Conservation (phyloP, 2,113 vertebrate species). For the Tautogolabrus adspersus region DNA sequence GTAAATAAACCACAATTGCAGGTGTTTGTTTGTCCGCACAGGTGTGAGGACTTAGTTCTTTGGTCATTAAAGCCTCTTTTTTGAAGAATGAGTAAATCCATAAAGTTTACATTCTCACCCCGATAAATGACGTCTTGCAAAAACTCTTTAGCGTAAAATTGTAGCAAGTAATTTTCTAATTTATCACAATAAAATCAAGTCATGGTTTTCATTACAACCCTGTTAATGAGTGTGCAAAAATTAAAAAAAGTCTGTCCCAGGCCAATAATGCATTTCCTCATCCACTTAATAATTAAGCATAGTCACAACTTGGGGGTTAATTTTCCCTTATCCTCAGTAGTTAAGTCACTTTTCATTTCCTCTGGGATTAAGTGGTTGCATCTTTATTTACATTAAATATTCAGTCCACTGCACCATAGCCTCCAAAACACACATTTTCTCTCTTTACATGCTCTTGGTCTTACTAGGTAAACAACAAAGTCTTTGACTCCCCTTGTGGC, state of each 20-base stretch:
- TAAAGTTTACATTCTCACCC: background rate
- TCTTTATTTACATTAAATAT: slow-evolving; percentile 73
- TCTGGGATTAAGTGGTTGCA: slow-evolving; percentile 58
- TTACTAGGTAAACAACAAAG: slow-evolving; percentile 52
- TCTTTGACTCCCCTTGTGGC: slow-evolving; percentile 57
- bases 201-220: slow-evolving; percentile 34
- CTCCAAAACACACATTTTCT: slow-evolving; percentile 28
- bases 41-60: background rate
- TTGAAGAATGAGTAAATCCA: background rate
- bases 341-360: slow-evolving; percentile 66
- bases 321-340: slow-evolving; percentile 20
- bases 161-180: slow-evolving; percentile 15
- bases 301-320: slow-evolving; percentile 53
- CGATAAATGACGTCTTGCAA: slow-evolving; percentile 6
- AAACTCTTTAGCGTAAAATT: background rate
- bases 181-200: slow-evolving; percentile 36
- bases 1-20: background rate
- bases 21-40: no score
- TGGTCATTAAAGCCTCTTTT: background rate
- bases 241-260: slow-evolving; percentile 15
- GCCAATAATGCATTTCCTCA: slow-evolving; percentile 32
- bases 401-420: slow-evolving; percentile 46
- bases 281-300: slow-evolving; percentile 59
- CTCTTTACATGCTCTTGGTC: slow-evolving; percentile 37
- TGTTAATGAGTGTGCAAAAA: slow-evolving; percentile 48